Base-by-base conservation (phyloP, 2,797 vertebrate species). In the Percopsis omiscomaycus region DNA sequence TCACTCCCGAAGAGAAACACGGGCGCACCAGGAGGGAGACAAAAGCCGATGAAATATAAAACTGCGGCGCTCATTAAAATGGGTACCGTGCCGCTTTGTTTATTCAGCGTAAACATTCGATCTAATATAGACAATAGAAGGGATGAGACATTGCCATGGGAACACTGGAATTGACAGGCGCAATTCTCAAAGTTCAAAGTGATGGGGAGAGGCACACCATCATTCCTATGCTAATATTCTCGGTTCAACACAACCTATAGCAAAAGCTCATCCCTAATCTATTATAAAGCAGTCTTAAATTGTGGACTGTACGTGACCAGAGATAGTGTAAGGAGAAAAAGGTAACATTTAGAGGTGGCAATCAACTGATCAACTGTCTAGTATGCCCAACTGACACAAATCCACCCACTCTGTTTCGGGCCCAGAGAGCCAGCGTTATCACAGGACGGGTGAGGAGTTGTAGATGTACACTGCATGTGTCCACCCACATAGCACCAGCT, bases 401-500 rank as follows among this genome's bases (percentile, higher is more conserved):
- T 32, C 22, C 49, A 57, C 64, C 59, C 50, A 58, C 52, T 61
- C 48, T 1, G 54, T 73, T 69, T 27, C 4, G 12, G 45, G 46
- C 37, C 37, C 37, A 42, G 37, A 42, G 37, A 42, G 37, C 1
- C 37, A 5, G 37, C 9, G 37, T 42, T 42, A 42, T 42, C 37
- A 42, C 37, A 42, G 37, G 60, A 53, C 47, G 53, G 74, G 59
- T 66, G 80, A 37, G 32, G 6, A 37, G 32, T 67, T 71, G 67
- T 76, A 66, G 58, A 58, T 65, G 56, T 66, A 53, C 70, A 65
- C 57, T 2, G 64, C 50, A 65, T 69, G 75, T 58, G 72, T 80
- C 75, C 77, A 55, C 80, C 81, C 75, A 88, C 84, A 47, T 67
- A 66, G 53, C 6, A 66, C 42, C 63, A 73, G 63, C 14, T 0